Base-by-base conservation (phyloP, 2,888 invertebrate species). In the Dynastes maya region DNA sequence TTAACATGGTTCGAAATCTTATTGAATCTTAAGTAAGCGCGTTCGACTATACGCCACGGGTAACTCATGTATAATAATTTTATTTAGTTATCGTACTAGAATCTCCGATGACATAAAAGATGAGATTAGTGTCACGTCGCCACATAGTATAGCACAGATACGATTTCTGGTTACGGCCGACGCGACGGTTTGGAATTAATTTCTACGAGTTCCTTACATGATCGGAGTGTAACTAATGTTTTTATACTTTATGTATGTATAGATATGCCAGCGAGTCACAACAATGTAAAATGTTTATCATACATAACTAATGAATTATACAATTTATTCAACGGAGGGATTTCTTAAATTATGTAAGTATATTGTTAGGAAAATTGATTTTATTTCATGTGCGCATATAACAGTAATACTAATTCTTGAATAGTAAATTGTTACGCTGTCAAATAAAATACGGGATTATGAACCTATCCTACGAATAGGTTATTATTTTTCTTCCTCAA, bases 31-130 rank as follows among this genome's bases (percentile, higher is more conserved):
- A 68, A 68, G 11, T 49, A 51, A 40, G 37, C 65, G 40, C 8
- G 9, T 45, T 45, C 45, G 32, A 51, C 51, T 40, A 22, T 49
- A 51, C 68, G 11, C 29, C 64, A 65, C 40, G 40, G 55, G 65
- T 65, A 65, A n/a, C 65, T 65, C 65, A 53, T 68, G 51, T 49
- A 68, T 68, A 51, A 51, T 51, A 68, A 68, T 68, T 68, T 68
- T 51, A 68, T 68, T 68, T 51, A 49, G 68, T 49, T 68, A 68
- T 68, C 68, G 51, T 49, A 68, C 51, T 51, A 29, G 51, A 51
- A 68, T 68, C 51, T 51, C 51, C 51, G 68, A 68, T 68, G 51
- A 51, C 51, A 63, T 29, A 51, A 51, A 68, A 68, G 68, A 51
- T 51, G 68, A 51, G 68, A 51, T 51, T 68, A 51, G 68, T 51